Percentiles rank a stretch among this genome's conserved stretches.
Conservation (phyloP, 2,113 vertebrate species). For the Sclerurus mexicanus region DNA sequence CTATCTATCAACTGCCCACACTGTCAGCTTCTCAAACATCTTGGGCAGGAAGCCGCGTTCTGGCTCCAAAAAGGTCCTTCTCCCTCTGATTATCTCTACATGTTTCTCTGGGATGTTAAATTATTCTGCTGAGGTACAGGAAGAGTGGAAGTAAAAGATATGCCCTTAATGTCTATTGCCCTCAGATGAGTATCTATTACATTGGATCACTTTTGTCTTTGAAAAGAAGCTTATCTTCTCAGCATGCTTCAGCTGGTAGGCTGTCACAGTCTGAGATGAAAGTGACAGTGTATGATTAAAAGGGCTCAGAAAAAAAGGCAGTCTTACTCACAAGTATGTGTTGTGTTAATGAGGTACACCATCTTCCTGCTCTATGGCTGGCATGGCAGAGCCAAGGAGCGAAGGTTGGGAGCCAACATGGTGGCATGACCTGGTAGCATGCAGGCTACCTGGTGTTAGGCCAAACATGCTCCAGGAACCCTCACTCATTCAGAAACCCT, state of each 20-base stretch:
- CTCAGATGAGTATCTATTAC: neutral
- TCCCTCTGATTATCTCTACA: neutral
- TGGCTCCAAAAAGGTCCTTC: neutral
- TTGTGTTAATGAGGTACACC: neutral
- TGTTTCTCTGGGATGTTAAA: neutral
- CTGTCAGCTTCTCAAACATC: neutral
- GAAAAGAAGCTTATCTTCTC: neutral
- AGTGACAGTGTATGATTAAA: neutral
- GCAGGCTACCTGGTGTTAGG: accelerated
- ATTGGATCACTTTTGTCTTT: neutral
- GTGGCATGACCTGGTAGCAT: neutral
- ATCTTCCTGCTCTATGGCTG: neutral
- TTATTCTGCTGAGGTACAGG: neutral
- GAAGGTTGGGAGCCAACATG: accelerated
- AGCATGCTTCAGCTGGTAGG: neutral
- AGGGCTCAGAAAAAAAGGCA: neutral
- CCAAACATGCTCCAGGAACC: neutral
- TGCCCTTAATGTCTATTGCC: neutral
- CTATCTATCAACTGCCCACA: neutral
- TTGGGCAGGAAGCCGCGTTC: neutral
- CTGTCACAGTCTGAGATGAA: neutral
- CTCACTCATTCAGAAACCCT: neutral
- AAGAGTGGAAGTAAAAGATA: neutral
- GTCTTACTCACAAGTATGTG: neutral
- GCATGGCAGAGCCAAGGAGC: neutral